Conservation (phyloP, 2,113 vertebrate species). For the Paracanthobrama guichenoti region DNA sequence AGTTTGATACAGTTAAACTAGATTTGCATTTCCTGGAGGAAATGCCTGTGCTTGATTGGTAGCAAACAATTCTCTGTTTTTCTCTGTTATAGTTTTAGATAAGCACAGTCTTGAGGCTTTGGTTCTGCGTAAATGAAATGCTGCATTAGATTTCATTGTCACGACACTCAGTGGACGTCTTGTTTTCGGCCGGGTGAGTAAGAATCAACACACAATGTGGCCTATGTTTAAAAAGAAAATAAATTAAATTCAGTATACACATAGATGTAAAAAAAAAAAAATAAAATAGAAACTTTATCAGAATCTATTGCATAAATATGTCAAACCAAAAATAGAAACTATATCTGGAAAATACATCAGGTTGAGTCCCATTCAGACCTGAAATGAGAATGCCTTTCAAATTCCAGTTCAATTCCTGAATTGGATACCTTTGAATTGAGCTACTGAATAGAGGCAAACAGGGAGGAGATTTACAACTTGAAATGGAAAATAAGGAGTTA, state of each 20-base stretch:
- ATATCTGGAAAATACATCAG: background rate
- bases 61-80: background rate
- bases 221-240: background rate
- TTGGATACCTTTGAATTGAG: too few relatives aligned
- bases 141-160: background rate
- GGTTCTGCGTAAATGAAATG: background rate
- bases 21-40: constrained; percentile 25
- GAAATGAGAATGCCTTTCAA: background rate
- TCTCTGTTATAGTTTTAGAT: background rate
- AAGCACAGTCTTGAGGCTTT: background rate
- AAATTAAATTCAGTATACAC: too few relatives aligned
- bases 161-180: background rate
- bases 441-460: too few relatives aligned
- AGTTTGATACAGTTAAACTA: constrained; percentile 22
- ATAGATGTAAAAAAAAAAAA: too few relatives aligned
- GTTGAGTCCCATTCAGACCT: background rate
- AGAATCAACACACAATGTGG: background rate
- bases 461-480: too few relatives aligned
- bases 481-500: too few relatives aligned
- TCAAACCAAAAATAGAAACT: background rate
- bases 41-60: background rate
- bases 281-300: too few relatives aligned
- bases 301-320: background rate
- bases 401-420: too few relatives aligned
- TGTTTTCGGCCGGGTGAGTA: background rate